Conservation (phyloP, 2,797 vertebrate genomes). For the Sebastes baramenuke region DNA sequence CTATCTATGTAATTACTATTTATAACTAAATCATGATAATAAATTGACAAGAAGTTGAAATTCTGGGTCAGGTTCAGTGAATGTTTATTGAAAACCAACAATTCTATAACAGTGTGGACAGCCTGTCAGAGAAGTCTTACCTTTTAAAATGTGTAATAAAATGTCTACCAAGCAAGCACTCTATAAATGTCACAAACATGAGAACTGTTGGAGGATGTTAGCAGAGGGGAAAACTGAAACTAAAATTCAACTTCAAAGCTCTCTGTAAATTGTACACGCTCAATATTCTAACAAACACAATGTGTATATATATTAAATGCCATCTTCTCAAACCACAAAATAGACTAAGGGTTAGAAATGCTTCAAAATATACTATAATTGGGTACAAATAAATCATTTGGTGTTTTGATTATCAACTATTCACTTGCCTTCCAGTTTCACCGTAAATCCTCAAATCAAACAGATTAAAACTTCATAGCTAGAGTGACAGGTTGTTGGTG, state of each 20-base stretch:
- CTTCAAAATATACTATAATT: slow-evolving; percentile 58
- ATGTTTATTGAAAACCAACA: slow-evolving; percentile 82
- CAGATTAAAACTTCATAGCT: slow-evolving; percentile 34
- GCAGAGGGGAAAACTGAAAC: slow-evolving; percentile 47
- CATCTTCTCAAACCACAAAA: slow-evolving; percentile 67
- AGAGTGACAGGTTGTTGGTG: slow-evolving; percentile 15
- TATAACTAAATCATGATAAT: neutral
- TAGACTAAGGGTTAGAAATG: slow-evolving; percentile 63
- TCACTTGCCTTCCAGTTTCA: slow-evolving; percentile 68
- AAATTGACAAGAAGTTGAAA: slow-evolving; percentile 7
- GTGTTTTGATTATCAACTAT: slow-evolving; percentile 63
- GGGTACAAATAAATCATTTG: slow-evolving; percentile 69
- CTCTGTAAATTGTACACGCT: slow-evolving; percentile 69
- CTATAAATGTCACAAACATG: slow-evolving; percentile 57
- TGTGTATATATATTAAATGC: slow-evolving; percentile 76
- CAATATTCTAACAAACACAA: slow-evolving; percentile 65
- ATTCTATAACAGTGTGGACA: slow-evolving; percentile 73
- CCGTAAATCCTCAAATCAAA: slow-evolving; percentile 6
- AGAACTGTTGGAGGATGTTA: slow-evolving; percentile 70
- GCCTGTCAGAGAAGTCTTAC: slow-evolving; percentile 63
- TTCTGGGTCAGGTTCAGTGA: slow-evolving; percentile 63
- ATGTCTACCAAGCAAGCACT: slow-evolving; percentile 76
- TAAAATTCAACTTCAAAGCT: slow-evolving; percentile 63
- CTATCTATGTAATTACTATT: neutral
- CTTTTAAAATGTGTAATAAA: slow-evolving; percentile 55